A percentile compares a stretch with the other conserved stretches of the same genome.
These are phyloP conservation scores for Heliothis subflexa DNA, from an alignment of 1,140 invertebrate genomes.

Conservation along the genomic window DNA sequence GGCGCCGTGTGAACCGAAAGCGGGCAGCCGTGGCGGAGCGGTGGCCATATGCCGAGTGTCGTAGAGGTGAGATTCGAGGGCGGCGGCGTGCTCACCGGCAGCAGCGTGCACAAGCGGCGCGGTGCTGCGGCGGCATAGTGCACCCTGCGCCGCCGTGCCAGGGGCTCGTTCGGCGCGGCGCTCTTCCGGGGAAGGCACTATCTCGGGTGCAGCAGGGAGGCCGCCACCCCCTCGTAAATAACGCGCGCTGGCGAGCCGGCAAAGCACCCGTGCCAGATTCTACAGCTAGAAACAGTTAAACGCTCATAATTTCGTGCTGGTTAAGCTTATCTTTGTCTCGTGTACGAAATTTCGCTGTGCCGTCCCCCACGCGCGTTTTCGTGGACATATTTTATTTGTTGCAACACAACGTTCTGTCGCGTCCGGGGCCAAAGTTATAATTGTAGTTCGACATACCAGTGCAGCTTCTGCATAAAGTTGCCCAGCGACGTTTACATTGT, in stretches of 20 bases:
- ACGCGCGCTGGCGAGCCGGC: constrained; percentile 84
- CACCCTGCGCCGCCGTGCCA: constrained; percentile 58
- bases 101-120: constrained; percentile 75
- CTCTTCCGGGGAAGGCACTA: constrained; percentile 83
- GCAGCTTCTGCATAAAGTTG: constrained; percentile 82
- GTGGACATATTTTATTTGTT: constrained; percentile 84
- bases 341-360: constrained; percentile 81
- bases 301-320: constrained; percentile 86
- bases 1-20: constrained; percentile 58
- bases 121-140: constrained; percentile 54
- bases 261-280: constrained; percentile 85
- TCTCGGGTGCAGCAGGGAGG: constrained; percentile 77
- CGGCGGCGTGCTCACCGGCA: constrained; percentile 63
- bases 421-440: constrained; percentile 83
- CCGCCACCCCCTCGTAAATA: constrained; percentile 83
- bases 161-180: constrained; percentile 65
- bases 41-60: constrained; percentile 66
- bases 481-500: constrained; percentile 77
- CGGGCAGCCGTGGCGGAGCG: constrained; percentile 52
- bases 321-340: constrained; percentile 86
- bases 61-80: constrained; percentile 75
- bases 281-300: constrained; percentile 86
- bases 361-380: constrained; percentile 79
- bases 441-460: constrained; percentile 83
- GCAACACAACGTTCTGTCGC: constrained; percentile 73